Conservation (phyloP, 2,113 vertebrate species). For the Mesoclemmys tuberculata region DNA sequence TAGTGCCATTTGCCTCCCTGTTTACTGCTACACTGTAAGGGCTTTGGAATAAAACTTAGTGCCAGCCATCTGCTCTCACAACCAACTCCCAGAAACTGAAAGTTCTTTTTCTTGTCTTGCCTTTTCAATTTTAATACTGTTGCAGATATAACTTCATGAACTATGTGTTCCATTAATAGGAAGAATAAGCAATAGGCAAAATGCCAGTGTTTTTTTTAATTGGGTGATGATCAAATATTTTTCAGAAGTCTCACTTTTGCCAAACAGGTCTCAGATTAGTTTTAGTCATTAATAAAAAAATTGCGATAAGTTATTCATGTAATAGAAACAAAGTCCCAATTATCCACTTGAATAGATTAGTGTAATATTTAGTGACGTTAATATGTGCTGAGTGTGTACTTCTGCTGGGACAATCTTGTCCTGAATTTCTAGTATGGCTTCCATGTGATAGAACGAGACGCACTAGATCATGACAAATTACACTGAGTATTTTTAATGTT, state of each 20-base stretch:
- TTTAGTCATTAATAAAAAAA: not conserved
- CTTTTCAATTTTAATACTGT: not conserved
- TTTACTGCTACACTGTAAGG: slow-evolving; percentile 45
- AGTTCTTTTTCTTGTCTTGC: slow-evolving; percentile 33
- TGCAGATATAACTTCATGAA: not conserved
- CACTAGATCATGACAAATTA: not conserved
- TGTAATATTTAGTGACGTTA: not conserved
- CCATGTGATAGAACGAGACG: not conserved
- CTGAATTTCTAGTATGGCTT: not conserved
- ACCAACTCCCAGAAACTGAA: slow-evolving; percentile 35
- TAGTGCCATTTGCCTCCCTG: slow-evolving; percentile 26
- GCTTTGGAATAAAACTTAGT: slow-evolving; percentile 47
- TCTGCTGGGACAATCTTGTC: accelerated
- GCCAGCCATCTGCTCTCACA: slow-evolving; percentile 61
- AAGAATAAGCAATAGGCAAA: not conserved
- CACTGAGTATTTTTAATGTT: not conserved
- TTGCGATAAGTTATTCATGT: not conserved
- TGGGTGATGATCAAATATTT: accelerated
- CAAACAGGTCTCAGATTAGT: not conserved
- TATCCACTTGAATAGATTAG: not conserved
- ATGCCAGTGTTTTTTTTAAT: accelerated
- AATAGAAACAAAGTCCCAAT: not conserved
- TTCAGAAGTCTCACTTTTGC: accelerated
- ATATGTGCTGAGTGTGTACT: not conserved
- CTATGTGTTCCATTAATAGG: not conserved